These are phyloP conservation scores for Grantiella picta DNA, from an alignment of 2,113 vertebrate genomes.

Conservation along the genomic window DNA sequence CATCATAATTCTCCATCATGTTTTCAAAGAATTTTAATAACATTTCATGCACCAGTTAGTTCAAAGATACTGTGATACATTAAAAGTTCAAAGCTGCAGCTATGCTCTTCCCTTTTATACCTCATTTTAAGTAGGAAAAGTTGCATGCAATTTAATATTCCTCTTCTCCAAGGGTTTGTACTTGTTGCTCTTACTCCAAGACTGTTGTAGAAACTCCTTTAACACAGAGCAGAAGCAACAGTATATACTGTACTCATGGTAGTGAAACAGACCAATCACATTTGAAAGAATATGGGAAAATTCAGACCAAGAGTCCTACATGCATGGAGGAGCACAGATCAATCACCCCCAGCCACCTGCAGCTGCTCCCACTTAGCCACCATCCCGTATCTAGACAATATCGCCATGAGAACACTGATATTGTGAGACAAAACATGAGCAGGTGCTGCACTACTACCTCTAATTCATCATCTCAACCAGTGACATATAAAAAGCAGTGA, in stretches of 20 bases:
- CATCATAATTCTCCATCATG: slow-evolving; percentile 47
- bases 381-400: neutral
- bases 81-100: slow-evolving; percentile 48
- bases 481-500: slow-evolving; percentile 70
- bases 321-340: neutral
- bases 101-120: slow-evolving; percentile 11
- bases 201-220: neutral
- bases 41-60: slow-evolving; percentile 63
- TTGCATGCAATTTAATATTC: neutral
- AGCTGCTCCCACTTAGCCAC: neutral
- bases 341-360: neutral
- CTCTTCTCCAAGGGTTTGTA: neutral
- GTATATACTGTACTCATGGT: neutral
- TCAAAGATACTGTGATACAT: slow-evolving; percentile 63
- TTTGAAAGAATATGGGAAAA: neutral
- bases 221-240: neutral
- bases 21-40: slow-evolving; percentile 53
- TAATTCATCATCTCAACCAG: slow-evolving; percentile 75
- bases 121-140: slow-evolving; percentile 36
- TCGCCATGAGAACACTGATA: rapidly evolving
- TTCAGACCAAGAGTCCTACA: neutral
- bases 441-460: slow-evolving; percentile 42
- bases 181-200: neutral
- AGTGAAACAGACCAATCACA: neutral
- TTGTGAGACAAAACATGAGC: neutral